These are phyloP conservation scores for Atopsyche davidsoni DNA, from an alignment of 1,140 invertebrate genomes.

Conservation along the genomic window DNA sequence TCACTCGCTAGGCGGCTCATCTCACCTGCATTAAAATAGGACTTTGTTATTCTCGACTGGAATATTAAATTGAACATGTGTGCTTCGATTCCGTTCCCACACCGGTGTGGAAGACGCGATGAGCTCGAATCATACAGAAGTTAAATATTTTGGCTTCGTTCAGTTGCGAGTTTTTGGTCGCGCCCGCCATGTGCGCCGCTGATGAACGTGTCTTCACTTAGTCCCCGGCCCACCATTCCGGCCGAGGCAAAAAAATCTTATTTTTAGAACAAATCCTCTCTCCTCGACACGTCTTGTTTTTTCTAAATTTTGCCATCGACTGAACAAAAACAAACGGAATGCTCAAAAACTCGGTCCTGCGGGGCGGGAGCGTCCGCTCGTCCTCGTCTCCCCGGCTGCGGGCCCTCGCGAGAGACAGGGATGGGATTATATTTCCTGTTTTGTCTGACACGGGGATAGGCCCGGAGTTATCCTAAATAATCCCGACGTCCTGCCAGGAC, in stretches of 20 bases:
- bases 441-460: conserved; percentile 1
- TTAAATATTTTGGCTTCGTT: too few species aligned
- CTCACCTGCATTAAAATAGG: too few species aligned
- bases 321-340: conserved; percentile 18
- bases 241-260: conserved; percentile 9
- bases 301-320: conserved; percentile 22
- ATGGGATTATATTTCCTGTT: conserved; percentile 2
- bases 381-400: too few species aligned
- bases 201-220: conserved; percentile 10
- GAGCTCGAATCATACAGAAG: too few species aligned
- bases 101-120: too few species aligned
- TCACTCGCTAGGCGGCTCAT: too few species aligned
- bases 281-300: conserved; percentile 3
- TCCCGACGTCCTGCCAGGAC: conserved; percentile 13
- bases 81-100: too few species aligned
- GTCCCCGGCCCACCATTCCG: neutral
- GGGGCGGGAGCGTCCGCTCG: too few species aligned
- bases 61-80: too few species aligned
- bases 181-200: too few species aligned
- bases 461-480: conserved; percentile 19
- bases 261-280: conserved; percentile 18
- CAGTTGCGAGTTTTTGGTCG: too few species aligned
- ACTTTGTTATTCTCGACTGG: too few species aligned
- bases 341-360: neutral
- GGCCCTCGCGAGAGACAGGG: neutral